Evolutionary conservation across 92 coral and sea anemone species (phyloP), one percentile per base, ranked within the genome.

Genomic region (Phenganax subtilis): DNA sequence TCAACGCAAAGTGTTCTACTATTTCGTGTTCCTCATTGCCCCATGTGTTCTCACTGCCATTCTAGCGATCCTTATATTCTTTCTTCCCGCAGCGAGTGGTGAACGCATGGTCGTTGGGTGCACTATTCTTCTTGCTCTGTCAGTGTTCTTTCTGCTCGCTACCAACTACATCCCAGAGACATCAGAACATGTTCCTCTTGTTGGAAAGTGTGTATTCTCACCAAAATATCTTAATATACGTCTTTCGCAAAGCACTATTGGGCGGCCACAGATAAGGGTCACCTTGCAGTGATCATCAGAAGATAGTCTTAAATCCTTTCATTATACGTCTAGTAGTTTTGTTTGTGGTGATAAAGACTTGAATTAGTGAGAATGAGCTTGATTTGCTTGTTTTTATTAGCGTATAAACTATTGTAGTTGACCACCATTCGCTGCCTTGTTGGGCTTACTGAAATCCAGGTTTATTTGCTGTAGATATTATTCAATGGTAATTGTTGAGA

Each of bases 101-200:
- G 98, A 93, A 74, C 85, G 91, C 7, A 93, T 93, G 98, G 98
- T 93, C 51, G 97, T 93, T 63, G 98, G 98, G 10, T 91, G 92
- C 28, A 93, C 97, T 25, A 84, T 91, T 25, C 97, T 93, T 51
- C 81, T 93, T 83, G 87, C 98, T 17, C 88, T 93, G 84, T 90
- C 93, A 0, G 98, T 93, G 15, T 93, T 93, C 92, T 90, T 85
- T 75, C 54, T 93, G 66, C 82, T 93, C 80, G 97, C 98, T 51
- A 88, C 98, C 10, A 91, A 91, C 44, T 93, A 91, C 82, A 93
- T 93, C 54, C 97, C 98, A 1, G 92, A 93, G 85, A 93, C 98
- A 6, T 93, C 98, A 3, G 97, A 93, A 71, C 90, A 87, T 12
- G 94, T 93, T 12, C 97, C 98, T 25, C 64, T 93, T 17, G 88